Evolutionary conservation across 1,140 invertebrate species (phyloP).

Genomic region (Oppia nitens): DNA sequence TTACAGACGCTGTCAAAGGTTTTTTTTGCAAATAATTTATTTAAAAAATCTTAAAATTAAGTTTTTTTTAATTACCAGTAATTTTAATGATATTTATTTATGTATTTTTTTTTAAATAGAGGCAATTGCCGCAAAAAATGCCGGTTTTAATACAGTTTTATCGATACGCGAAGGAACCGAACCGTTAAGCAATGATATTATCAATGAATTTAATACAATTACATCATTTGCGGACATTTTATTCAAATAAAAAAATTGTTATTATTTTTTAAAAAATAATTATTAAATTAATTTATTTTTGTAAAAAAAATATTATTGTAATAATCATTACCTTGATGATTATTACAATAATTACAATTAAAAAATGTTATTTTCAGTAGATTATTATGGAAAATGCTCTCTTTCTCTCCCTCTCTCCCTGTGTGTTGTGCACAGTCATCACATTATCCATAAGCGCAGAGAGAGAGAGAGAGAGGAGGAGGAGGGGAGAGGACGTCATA

Average conservation of each 20-base stretch:
- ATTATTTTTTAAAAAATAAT: not conserved
- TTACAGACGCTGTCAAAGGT: constrained; percentile 70
- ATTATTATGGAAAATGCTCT: no score
- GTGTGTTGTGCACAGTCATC: no score
- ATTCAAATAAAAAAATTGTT: not conserved
- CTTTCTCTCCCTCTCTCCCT: no score
- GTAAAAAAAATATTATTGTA: no score
- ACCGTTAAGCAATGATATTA: constrained; percentile 40
- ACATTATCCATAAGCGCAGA: no score
- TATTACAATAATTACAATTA: no score
- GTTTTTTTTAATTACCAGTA: not conserved
- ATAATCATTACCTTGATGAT: no score
- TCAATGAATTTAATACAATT: constrained; percentile 38
- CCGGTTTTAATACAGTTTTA: constrained; percentile 47
- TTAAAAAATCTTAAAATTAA: constrained; percentile 1
- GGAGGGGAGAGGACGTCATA: no score
- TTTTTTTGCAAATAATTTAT: constrained; percentile 19
- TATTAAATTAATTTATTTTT: no score
- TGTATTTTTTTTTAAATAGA: constrained; percentile 36
- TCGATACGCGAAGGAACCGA: constrained; percentile 59
- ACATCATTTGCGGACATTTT: constrained; percentile 31
- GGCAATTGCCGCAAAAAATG: constrained; percentile 53
- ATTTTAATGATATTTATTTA: constrained; percentile 14
- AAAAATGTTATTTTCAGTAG: no score
- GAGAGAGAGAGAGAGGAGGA: no score